Percentiles rank a stretch among this genome's conserved stretches.
phyloP scores from a whole-genome alignment of 2,113 vertebrate genomes.

The Dendropsophus ebraccatus region DNA sequence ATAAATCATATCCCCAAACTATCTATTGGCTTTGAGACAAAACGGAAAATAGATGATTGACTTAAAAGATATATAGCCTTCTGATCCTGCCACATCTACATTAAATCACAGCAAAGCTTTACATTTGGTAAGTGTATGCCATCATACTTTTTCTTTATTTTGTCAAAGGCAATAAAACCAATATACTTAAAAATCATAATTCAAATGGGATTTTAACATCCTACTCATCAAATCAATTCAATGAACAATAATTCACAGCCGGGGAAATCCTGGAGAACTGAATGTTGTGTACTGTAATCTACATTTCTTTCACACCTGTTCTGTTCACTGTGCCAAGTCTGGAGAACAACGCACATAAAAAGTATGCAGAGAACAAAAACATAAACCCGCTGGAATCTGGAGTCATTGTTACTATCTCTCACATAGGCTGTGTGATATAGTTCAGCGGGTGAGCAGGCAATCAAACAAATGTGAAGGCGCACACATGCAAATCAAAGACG shows the following conservation, averaged over 20 bases:
- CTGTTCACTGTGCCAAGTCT: constrained; percentile 29
- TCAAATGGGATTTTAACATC: constrained; percentile 44
- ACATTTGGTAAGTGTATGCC: constrained; percentile 16
- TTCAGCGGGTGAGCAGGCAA: not conserved
- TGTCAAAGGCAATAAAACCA: constrained; percentile 40
- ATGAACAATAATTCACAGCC: constrained; percentile 34
- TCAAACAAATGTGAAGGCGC: not conserved
- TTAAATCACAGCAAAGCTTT: constrained; percentile 21
- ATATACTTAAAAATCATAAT: constrained; percentile 43
- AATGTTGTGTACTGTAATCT: constrained; percentile 33
- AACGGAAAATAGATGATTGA: constrained; percentile 14
- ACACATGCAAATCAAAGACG: not conserved
- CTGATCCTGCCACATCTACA: not conserved
- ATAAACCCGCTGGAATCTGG: not conserved
- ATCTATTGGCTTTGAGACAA: not conserved
- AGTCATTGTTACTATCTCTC: not conserved
- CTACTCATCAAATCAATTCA: constrained; percentile 41
- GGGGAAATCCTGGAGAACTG: not conserved
- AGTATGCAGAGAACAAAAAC: constrained; percentile 30
- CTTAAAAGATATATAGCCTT: not conserved
- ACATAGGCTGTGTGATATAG: not conserved
- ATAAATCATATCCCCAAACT: not conserved
- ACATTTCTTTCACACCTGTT: constrained; percentile 47
- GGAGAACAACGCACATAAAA: not conserved
- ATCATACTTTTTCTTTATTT: constrained; percentile 25